Conservation (phyloP, 2,888 invertebrate species). For the Scaptomyza cyrtandrae region DNA sequence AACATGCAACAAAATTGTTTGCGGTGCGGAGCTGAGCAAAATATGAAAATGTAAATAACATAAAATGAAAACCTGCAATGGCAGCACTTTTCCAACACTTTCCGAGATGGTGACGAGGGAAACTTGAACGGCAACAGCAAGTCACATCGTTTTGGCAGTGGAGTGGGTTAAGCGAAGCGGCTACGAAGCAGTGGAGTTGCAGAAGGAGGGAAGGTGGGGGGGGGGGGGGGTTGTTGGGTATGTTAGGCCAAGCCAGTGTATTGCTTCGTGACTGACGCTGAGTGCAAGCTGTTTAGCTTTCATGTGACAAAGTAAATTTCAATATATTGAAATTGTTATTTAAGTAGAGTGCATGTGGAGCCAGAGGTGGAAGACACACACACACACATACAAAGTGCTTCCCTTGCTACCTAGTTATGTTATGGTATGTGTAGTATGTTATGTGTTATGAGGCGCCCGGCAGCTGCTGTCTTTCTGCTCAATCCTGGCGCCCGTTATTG, state of each 20-base stretch:
- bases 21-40: constrained; percentile 68
- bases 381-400: constrained; percentile 14
- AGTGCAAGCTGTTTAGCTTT: constrained; percentile 77
- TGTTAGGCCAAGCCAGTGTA: constrained; percentile 16
- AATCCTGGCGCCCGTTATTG: constrained; percentile 43
- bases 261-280: constrained; percentile 68
- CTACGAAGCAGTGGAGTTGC: no score
- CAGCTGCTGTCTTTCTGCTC: constrained; percentile 58
- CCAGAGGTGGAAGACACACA: constrained; percentile 19
- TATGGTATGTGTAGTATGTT: constrained; percentile 24
- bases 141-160: constrained; percentile 26
- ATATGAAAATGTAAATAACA: constrained; percentile 78
- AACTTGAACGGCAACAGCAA: constrained; percentile 5
- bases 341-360: constrained; percentile 73
- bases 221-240: neutral
- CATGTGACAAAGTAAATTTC: constrained; percentile 81
- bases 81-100: constrained; percentile 74
- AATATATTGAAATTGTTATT: constrained; percentile 81
- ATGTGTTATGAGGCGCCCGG: constrained; percentile 34
- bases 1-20: constrained; percentile 61
- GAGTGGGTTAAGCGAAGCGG: neutral
- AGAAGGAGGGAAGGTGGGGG: neutral
- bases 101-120: constrained; percentile 31
- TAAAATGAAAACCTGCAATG: constrained; percentile 77
- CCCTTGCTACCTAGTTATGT: constrained; percentile 14